These are phyloP conservation scores for Onthophagus sagittarius DNA, from an alignment of 2,888 invertebrate species.

Conservation along the genomic window DNA sequence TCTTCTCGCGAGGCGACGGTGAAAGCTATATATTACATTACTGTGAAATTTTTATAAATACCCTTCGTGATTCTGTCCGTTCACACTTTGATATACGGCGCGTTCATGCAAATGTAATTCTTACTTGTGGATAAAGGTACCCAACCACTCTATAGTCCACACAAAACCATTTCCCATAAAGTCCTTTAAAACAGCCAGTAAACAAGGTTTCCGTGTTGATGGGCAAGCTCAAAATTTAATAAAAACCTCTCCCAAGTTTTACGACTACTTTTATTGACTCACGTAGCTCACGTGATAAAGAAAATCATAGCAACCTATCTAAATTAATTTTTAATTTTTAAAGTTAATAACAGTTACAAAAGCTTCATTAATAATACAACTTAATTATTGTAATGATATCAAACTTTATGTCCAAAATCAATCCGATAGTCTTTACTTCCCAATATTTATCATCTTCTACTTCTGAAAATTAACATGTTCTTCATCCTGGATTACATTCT, in stretches of 20 bases:
- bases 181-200: background rate
- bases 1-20: background rate
- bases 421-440: too few species aligned
- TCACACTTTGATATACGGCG: background rate
- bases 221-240: conserved; percentile 9
- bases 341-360: too few species aligned
- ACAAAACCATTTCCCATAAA: background rate
- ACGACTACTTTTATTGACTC: background rate
- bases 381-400: too few species aligned
- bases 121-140: background rate
- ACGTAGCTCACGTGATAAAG: background rate
- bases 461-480: too few species aligned
- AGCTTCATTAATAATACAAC: too few species aligned
- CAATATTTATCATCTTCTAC: too few species aligned
- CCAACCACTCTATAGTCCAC: background rate
- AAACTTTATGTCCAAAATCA: too few species aligned
- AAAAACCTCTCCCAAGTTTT: conserved; percentile 3
- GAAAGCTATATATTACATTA: background rate
- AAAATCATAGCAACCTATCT: background rate
- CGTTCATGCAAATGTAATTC: background rate
- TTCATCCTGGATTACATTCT: too few species aligned
- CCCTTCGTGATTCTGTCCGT: background rate
- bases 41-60: background rate
- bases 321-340: background rate
- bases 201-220: conserved; percentile 8